Evolutionary conservation across 2,797 vertebrate species (phyloP).

Genomic region (Fratercula arctica): DNA sequence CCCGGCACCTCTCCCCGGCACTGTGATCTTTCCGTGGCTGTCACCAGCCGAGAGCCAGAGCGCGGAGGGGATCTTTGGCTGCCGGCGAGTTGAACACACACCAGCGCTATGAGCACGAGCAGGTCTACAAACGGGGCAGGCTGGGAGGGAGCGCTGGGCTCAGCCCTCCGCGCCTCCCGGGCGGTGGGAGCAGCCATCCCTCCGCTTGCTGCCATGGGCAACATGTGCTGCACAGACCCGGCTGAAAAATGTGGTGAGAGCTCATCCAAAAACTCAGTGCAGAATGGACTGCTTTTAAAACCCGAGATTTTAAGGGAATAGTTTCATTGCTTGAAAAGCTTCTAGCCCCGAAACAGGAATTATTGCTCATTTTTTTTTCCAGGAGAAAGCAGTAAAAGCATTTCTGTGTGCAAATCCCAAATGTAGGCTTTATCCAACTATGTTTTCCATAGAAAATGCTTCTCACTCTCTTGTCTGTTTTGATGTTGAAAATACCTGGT

Average conservation of each 20-base stretch:
- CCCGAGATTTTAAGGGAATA: not conserved
- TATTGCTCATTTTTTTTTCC: not conserved
- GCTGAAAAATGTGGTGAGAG: constrained; percentile 1
- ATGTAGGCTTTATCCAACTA: not conserved
- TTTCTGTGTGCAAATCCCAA: not conserved
- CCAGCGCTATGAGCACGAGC: rapidly evolving
- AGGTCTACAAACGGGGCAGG: not conserved
- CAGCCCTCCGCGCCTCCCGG: not conserved
- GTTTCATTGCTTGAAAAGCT: constrained; percentile 7
- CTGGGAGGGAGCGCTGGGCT: not conserved
- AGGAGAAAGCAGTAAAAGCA: not conserved
- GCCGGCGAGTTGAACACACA: not conserved
- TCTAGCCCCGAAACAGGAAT: not conserved
- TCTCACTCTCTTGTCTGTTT: not conserved
- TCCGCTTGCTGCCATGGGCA: not conserved
- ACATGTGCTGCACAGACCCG: constrained; percentile 42
- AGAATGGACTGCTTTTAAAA: not conserved
- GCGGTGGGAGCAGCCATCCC: not conserved
- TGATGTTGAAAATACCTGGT: constrained; percentile 19
- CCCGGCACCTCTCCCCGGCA: constrained; percentile 1
- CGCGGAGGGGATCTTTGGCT: rapidly evolving
- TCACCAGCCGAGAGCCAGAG: not conserved
- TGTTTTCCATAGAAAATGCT: not conserved
- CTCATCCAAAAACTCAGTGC: not conserved
- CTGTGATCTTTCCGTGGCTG: not conserved